Base-by-base conservation (phyloP, 2,113 vertebrate species). In the Ceyx margarethae region DNA sequence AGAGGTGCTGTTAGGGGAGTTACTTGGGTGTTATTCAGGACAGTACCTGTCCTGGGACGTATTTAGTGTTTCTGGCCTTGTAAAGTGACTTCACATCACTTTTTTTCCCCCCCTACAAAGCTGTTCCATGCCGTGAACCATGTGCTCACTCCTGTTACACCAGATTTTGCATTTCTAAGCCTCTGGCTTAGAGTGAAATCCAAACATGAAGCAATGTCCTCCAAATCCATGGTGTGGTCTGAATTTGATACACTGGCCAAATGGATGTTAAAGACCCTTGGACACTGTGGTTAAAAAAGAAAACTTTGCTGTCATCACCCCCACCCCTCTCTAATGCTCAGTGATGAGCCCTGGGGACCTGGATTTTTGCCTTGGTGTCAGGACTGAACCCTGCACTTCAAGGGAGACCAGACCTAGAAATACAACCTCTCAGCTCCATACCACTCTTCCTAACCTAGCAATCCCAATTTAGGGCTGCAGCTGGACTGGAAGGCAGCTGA, bases 301-400 rank as follows among this genome's bases (percentile, higher is more conserved):
- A 54, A 74, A 35, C 11, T 61, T 81, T 5, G 3, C 57, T 54
- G 57, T 28, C 68, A 69, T 37, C 64, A 60, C 9, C 5, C 12
- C 6, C 15, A 51, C 29, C 11, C 5, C 22, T 22, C 48, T 22
- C 23, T 48, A 62, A 17, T 1, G 1, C 29, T 73, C 81, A 82
- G 35, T 4, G 3, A 28, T 0, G 3, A 10, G 29, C 11, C 61
- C 25, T 45, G 15, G 11, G 25, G 29, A 83, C 18, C 45, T 50
- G 10, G 33, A 54, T n/a, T 43, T 72, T 65, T 33, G 29, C 64
- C 45, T 65, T 42, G 13, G 29, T 71, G 45, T 37, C 37, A 37
- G 10, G n/a, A 23, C 22, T 74, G 48, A 50, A 43, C 13, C 31
- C 23, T 1, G 2, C 4, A 2, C 8, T 78, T 87, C 1, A 1